Evolutionary conservation across 2,797 vertebrate species (phyloP), one percentile per base, ranked within the genome.

Genomic region (Helicolenus hilgendorfi): DNA sequence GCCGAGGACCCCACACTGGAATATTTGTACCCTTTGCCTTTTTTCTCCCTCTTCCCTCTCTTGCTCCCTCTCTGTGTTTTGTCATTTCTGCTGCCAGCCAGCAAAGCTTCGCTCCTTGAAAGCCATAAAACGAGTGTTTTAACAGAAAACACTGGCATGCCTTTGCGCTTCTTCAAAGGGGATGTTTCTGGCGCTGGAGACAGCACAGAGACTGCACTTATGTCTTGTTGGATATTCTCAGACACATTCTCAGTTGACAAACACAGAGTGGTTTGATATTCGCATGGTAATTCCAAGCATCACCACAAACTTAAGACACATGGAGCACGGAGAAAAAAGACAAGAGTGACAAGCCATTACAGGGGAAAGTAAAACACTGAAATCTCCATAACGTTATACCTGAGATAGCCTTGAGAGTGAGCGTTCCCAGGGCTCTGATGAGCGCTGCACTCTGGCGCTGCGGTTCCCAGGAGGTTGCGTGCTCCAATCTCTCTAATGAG

Each of bases 401-500:
- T 96, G 93, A 87, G 83, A 86, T 82, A 77, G 87, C 77, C 78
- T 87, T 84, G 58, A 80, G 75, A 65, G 67, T 58, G 60, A 91
- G 71, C 6, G 27, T 93, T 95, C 92, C 87, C 92, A 94, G 89
- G 77, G 67, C 84, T 92, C 81, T 78, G 87, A 89, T 80, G 79
- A 96, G 75, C 45, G 53, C 74, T 88, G 80, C 35, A 22, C 70
- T 90, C 87, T 74, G 82, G 89, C 27, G 59, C 91, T 91, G 88
- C 58, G 83, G 87, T 94, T 95, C 93, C 92, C 89, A 87, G 87
- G 95, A 92, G 91, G 91, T 92, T 94, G 91, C 59, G 77, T 45
- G 86, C 95, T 96, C 93, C 94, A 94, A 93, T 93, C 90, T 94
- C 90, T 94, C 94, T 97, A 97, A 97, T 96, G 95, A 97, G 96